phyloP scores from a whole-genome alignment of 2,888 invertebrate genomes.

The Eristalis arbustorum region DNA sequence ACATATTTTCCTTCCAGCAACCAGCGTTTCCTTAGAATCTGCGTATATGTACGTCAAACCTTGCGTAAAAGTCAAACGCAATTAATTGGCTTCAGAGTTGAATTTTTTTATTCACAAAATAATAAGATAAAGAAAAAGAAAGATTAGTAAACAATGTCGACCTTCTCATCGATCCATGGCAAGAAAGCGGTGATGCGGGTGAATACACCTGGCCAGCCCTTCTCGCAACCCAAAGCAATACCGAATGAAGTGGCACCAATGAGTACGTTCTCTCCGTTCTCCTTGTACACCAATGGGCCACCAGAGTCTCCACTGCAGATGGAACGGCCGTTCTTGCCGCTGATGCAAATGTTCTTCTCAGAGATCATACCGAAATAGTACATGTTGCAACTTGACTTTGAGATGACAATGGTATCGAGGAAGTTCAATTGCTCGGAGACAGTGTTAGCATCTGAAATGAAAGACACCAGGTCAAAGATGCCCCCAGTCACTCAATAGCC shows the following conservation, averaged over 20 bases:
- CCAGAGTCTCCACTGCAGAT: slow-evolving; percentile 78
- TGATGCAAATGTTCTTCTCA: slow-evolving; percentile 78
- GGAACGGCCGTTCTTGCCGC: slow-evolving; percentile 76
- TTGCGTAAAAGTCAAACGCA: too few species aligned
- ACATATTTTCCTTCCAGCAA: too few species aligned
- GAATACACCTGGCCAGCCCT: slow-evolving; percentile 75
- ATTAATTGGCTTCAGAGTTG: neutral
- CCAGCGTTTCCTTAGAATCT: too few species aligned
- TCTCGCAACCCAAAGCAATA: slow-evolving; percentile 71
- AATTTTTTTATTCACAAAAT: neutral
- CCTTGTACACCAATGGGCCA: slow-evolving; percentile 74
- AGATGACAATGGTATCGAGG: slow-evolving; percentile 73
- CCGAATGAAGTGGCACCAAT: slow-evolving; percentile 77
- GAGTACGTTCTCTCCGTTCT: slow-evolving; percentile 36
- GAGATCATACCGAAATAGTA: slow-evolving; percentile 71
- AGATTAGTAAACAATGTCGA: neutral
- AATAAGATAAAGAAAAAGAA: neutral
- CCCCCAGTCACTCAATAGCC: neutral
- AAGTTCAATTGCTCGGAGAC: slow-evolving; percentile 72
- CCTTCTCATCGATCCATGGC: slow-evolving; percentile 48
- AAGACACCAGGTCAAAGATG: neutral
- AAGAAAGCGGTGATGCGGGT: slow-evolving; percentile 70
- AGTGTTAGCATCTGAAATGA: slow-evolving; percentile 32
- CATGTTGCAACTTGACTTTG: slow-evolving; percentile 68
- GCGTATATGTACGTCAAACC: too few species aligned